Conservation (phyloP, 2,888 invertebrate species). For the Copidosoma aretas region DNA sequence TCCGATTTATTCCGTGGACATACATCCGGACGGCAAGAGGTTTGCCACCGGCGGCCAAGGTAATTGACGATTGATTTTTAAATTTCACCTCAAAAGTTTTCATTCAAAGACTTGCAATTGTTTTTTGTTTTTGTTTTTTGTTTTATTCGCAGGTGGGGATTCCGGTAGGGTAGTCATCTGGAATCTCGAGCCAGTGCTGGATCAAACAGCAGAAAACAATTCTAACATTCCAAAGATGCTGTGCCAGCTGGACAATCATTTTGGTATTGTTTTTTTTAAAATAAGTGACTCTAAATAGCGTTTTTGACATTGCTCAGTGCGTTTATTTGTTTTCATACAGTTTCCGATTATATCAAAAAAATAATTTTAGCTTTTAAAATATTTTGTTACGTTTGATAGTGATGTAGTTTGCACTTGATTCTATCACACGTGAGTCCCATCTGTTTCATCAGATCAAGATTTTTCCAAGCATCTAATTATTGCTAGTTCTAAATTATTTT, state of each 20-base stretch:
- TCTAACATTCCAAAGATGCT: constrained; percentile 88
- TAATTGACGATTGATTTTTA: constrained; percentile 45
- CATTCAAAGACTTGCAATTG: too few species aligned
- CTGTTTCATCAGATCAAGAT: too few species aligned
- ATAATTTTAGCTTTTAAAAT: background rate
- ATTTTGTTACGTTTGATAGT: too few species aligned
- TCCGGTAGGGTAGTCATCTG: constrained; percentile 93
- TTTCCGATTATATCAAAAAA: constrained; percentile 1
- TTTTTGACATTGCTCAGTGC: background rate
- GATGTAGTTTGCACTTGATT: too few species aligned
- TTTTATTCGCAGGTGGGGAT: constrained; percentile 70
- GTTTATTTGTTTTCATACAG: background rate
- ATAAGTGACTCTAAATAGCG: too few species aligned
- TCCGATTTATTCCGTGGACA: constrained; percentile 96
- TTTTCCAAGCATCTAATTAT: too few species aligned
- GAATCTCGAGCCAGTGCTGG: constrained; percentile 89
- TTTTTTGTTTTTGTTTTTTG: background rate
- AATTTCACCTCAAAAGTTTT: background rate
- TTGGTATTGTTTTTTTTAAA: constrained; percentile 68
- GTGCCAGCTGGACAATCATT: constrained; percentile 96
- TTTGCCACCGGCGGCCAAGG: constrained; percentile 94
- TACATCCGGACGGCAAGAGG: constrained; percentile 93
- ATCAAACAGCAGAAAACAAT: constrained; percentile 80
- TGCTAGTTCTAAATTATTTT: too few species aligned
- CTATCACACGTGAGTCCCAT: too few species aligned